Conservation (phyloP, 2,797 vertebrate genomes). For the Intellagama lesueurii region DNA sequence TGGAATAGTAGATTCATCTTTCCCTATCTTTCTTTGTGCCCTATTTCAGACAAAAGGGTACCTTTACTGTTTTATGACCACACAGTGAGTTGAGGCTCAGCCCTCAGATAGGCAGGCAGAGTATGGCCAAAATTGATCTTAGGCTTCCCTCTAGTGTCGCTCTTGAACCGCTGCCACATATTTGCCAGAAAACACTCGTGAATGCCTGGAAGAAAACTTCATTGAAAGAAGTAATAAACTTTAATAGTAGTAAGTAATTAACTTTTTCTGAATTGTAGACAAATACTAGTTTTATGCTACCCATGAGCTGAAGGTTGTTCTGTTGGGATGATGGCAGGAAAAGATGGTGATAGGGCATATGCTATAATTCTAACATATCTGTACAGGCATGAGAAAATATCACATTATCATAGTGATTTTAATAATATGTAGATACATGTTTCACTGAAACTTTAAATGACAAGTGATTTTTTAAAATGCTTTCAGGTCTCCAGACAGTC, state of each 20-base stretch:
- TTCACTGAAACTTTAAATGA: slow-evolving; percentile 47
- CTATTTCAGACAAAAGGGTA: neutral
- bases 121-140: neutral
- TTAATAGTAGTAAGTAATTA: neutral
- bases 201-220: neutral
- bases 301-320: too few relatives aligned
- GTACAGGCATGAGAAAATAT: neutral
- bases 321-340: neutral
- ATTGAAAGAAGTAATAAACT: neutral
- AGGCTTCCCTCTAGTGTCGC: slow-evolving; percentile 33
- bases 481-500: slow-evolving; percentile 92
- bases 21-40: neutral
- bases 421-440: neutral
- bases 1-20: neutral
- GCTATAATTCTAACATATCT: neutral
- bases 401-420: neutral
- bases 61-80: neutral
- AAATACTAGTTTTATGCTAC: neutral
- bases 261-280: neutral
- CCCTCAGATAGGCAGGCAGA: neutral
- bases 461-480: slow-evolving; percentile 58
- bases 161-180: neutral
- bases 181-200: neutral
- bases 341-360: neutral
- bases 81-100: neutral